phyloP scores from a whole-genome alignment of 1,140 invertebrate genomes.

The Drosophila funebris region DNA sequence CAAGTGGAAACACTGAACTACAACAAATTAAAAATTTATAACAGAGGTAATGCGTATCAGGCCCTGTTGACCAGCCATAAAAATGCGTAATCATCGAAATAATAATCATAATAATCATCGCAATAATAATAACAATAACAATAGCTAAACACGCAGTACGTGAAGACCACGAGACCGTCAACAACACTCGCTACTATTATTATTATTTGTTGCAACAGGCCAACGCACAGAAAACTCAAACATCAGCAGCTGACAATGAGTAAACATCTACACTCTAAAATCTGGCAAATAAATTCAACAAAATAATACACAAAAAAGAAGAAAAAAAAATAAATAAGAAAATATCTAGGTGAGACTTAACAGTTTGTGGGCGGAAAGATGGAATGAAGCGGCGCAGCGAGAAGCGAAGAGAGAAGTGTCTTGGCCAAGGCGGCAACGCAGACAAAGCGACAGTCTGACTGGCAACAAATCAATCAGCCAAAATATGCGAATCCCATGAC shows the following conservation, averaged over 20 bases:
- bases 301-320: too few relatives aligned
- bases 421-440: slow-evolving; percentile 29
- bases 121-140: slow-evolving; percentile 18
- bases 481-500: slow-evolving; percentile 58
- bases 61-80: slow-evolving; percentile 46
- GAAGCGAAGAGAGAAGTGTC: neutral
- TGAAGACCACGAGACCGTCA: slow-evolving; percentile 44
- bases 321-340: too few relatives aligned
- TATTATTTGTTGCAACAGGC: slow-evolving; percentile 46
- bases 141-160: slow-evolving; percentile 50
- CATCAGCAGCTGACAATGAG: slow-evolving; percentile 55
- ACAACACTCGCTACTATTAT: too few relatives aligned
- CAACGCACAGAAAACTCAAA: neutral
- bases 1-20: too few relatives aligned
- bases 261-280: slow-evolving; percentile 46
- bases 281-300: slow-evolving; percentile 33
- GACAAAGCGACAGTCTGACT: slow-evolving; percentile 2
- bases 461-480: slow-evolving; percentile 70
- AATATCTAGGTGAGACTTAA: slow-evolving; percentile 39
- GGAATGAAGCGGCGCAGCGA: neutral
- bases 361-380: neutral
- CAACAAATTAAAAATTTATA: slow-evolving; percentile 66
- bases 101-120: slow-evolving; percentile 31
- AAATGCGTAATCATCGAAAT: slow-evolving; percentile 66
- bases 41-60: slow-evolving; percentile 55